Evolutionary conservation across 92 coral and sea anemone species (phyloP), one percentile per base, ranked within the genome.

Genomic region (Palythoa grandis): DNA sequence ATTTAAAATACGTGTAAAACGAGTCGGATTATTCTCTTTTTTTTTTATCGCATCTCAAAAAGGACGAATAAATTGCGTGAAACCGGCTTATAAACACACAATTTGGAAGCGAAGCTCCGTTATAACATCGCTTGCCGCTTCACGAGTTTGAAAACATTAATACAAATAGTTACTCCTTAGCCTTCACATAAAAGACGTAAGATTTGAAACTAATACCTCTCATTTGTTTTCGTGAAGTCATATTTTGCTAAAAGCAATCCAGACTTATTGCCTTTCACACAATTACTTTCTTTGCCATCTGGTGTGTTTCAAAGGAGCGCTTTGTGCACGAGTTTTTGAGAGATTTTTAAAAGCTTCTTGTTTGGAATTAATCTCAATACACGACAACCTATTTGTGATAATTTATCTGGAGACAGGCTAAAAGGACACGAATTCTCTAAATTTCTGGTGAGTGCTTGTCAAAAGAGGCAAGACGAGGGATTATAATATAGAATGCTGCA

Each of bases 241-340:
- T 70, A 52, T 61, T 23, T 65, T 79, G 56, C 61, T 80, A 23
- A 52, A 80, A 80, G 85, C 38, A 43, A 80, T 80, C 74, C 73
- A 65, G 72, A 80, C 43, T 24, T 63, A 66, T 80, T 80, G 85
- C 74, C 53, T 19, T 77, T 8, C 48, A 16, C 14, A 80, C 85
- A 80, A 80, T 65, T 56, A 24, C 15, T 66, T 79, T 52, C 73
- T 78, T 80, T 66, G 74, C 85, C 85, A 80, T 80, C 85, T 80
- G 85, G 85, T 80, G 0, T 65, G 23, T 43, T 80, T 80, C 85
- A 80, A 80, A 20, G 85, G 85, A 48, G 60, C 14, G 85, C 74
- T 65, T 80, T 80, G 85, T 80, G 85, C 74, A 65, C 35, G 43
- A 80, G 60, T 67, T 80, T 80, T 52, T 65, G 47, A 80, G 74